Percentiles rank a stretch among this genome's conserved stretches.
Conservation (phyloP, 2,888 invertebrate species). For the Hanleya hanleyi region DNA sequence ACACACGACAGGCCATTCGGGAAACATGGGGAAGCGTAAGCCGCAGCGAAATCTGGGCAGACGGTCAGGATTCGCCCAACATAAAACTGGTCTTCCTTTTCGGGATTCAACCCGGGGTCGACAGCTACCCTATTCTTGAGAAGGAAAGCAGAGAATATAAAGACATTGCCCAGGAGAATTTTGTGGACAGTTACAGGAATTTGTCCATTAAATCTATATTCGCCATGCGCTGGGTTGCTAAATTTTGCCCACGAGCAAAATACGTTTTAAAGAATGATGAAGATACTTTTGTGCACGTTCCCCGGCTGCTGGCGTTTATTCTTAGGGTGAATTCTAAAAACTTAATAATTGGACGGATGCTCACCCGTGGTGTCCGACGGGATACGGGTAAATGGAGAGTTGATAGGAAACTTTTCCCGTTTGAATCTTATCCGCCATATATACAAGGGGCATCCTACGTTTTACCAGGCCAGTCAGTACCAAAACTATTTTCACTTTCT, state of each 20-base stretch:
- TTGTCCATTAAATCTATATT: slow-evolving; percentile 66
- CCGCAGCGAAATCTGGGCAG: background rate
- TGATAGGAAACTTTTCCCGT: too few species aligned
- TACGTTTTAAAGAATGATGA: slow-evolving; percentile 68
- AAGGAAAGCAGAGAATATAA: slow-evolving; percentile 25
- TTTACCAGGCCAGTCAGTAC: too few species aligned
- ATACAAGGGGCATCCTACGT: too few species aligned
- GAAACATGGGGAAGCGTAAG: slow-evolving; percentile 35
- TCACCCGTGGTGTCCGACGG: too few species aligned
- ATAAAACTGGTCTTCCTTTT: slow-evolving; percentile 30
- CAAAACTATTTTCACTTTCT: too few species aligned
- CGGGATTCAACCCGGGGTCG: slow-evolving; percentile 13
- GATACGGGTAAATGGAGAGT: too few species aligned
- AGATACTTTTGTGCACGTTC: slow-evolving; percentile 68
- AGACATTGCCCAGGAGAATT: slow-evolving; percentile 41
- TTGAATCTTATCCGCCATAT: too few species aligned
- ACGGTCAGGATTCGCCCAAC: background rate
- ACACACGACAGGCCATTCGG: slow-evolving; percentile 27
- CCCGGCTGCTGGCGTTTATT: slow-evolving; percentile 65
- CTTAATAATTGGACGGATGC: too few species aligned
- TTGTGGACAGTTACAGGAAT: slow-evolving; percentile 64
- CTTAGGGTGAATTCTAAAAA: slow-evolving; percentile 36
- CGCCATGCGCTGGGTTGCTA: slow-evolving; percentile 61
- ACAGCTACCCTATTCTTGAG: slow-evolving; percentile 11
- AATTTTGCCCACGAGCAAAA: slow-evolving; percentile 52